Base-by-base conservation (phyloP, 2,113 vertebrate species). In the Menidia beryllina region DNA sequence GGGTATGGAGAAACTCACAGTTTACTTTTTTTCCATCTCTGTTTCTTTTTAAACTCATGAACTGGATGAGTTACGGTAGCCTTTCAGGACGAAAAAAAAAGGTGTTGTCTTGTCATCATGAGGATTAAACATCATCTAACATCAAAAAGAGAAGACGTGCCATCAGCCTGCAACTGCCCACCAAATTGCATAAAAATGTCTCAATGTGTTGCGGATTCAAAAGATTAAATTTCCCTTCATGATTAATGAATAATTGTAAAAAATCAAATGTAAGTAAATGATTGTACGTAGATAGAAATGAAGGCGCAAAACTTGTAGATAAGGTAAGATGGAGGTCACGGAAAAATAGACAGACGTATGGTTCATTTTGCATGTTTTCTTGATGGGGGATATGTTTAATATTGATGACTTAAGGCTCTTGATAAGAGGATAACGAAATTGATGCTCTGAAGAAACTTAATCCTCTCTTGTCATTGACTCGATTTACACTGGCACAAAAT, bases 351-450 rank as follows among this genome's bases (percentile, higher is more conserved):
- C 8, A 26, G 59, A 49, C 20, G 17, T 25, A 26, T 61, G 64
- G 54, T 84, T 90, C 72, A 73, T 84, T 85, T 66, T 89, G 90
- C 90, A 92, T 91, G 91, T 89, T 80, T 80, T 78, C 56, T 82
- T 71, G 7, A 56, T 75, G 52, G 51, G 74, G 73, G 69, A 55
- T 60, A 24, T 61, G 75, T 72, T 73, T 78, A 50, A 69, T 63
- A 59, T 84, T 55, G 59, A 75, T 54, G 67, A 77, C 49, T 68
- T 76, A 50, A 49, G 62, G 62, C 60, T 76, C 60, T 76, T 4
- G 2, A 50, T 67, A 20, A 56, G 30, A 76, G 51, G 27, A 82
- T 56, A 51, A 67, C 77, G 66, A 79, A 72, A 54, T 47, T 72
- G 57, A 77, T 59, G 68, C 68, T 77, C 51, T 76, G 52, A 60